phyloP scores from a whole-genome alignment of 2,888 invertebrate genomes.

The Conistra vaccinii region DNA sequence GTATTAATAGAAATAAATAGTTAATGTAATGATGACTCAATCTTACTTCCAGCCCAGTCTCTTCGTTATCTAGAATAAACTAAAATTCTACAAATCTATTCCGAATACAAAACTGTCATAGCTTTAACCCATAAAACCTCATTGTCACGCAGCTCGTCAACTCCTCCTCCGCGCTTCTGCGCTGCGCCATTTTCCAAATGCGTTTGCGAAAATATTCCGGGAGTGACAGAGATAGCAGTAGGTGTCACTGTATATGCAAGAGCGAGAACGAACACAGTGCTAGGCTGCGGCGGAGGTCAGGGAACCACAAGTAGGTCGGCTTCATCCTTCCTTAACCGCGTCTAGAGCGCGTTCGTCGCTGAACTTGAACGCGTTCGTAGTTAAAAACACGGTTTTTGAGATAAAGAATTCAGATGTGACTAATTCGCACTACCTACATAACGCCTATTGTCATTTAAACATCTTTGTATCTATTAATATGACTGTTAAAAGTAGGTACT shows the following conservation, averaged over 20 bases:
- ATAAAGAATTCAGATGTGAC: constrained; percentile 71
- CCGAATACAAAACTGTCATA: constrained; percentile 61
- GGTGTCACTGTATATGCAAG: constrained; percentile 46
- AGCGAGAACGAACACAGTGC: constrained; percentile 77
- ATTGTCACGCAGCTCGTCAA: constrained; percentile 80
- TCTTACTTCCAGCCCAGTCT: constrained; percentile 16
- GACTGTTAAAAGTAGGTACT: not conserved
- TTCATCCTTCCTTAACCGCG: constrained; percentile 87
- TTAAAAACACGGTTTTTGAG: constrained; percentile 87
- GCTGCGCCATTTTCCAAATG: constrained; percentile 86
- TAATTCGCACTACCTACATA: constrained; percentile 58
- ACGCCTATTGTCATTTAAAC: constrained; percentile 38
- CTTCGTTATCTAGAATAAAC: constrained; percentile 49
- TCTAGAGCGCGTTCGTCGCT: constrained; percentile 80
- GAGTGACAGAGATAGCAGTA: constrained; percentile 80
- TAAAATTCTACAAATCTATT: constrained; percentile 51
- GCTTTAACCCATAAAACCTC: constrained; percentile 76
- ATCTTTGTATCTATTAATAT: constrained; percentile 19
- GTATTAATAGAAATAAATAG: not conserved
- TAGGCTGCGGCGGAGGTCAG: constrained; percentile 89
- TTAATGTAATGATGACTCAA: constrained; percentile 8
- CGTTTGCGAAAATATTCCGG: constrained; percentile 89
- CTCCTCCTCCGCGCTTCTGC: constrained; percentile 76
- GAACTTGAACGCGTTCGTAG: constrained; percentile 84
- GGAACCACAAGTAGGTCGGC: constrained; percentile 90